phyloP scores from a whole-genome alignment of 2,888 invertebrate genomes.

The Oscheius onirici region DNA sequence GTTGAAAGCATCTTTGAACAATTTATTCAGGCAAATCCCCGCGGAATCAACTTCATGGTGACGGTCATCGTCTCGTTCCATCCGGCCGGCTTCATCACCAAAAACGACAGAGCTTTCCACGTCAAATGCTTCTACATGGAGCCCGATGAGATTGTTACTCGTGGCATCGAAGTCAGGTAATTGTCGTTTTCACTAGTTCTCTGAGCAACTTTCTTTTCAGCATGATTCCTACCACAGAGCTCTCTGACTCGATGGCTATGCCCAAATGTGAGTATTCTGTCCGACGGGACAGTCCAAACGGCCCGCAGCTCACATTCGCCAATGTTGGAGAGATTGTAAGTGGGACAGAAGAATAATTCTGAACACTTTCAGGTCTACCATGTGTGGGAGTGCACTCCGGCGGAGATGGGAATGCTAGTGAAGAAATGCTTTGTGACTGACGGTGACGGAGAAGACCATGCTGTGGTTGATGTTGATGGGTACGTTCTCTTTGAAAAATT shows the following conservation, averaged over 20 bases:
- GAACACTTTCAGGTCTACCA: constrained; percentile 53
- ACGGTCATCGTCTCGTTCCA: constrained; percentile 71
- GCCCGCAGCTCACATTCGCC: constrained; percentile 65
- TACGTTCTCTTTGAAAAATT: constrained; percentile 32
- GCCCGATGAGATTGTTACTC: constrained; percentile 70
- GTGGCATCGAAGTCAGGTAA: constrained; percentile 69
- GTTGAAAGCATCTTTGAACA: not conserved
- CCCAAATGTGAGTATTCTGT: constrained; percentile 69
- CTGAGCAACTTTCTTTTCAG: constrained; percentile 43
- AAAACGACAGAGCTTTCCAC: constrained; percentile 70
- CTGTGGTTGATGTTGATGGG: constrained; percentile 67
- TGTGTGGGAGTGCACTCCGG: constrained; percentile 68
- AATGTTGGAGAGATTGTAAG: constrained; percentile 69
- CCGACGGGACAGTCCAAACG: constrained; percentile 59
- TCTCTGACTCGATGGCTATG: constrained; percentile 67
- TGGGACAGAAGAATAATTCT: not conserved
- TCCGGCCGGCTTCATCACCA: constrained; percentile 70
- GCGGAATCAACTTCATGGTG: constrained; percentile 70
- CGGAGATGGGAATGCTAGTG: constrained; percentile 70
- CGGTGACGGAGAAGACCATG: constrained; percentile 69
- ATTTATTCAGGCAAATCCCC: constrained; percentile 64
- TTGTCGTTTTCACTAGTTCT: not conserved
- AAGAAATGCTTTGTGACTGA: constrained; percentile 70
- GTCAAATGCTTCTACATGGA: constrained; percentile 71
- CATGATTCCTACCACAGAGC: constrained; percentile 65